Evolutionary conservation across 2,888 invertebrate species (phyloP), one percentile per base, ranked within the genome.

Genomic region (Tortrix viridana): DNA sequence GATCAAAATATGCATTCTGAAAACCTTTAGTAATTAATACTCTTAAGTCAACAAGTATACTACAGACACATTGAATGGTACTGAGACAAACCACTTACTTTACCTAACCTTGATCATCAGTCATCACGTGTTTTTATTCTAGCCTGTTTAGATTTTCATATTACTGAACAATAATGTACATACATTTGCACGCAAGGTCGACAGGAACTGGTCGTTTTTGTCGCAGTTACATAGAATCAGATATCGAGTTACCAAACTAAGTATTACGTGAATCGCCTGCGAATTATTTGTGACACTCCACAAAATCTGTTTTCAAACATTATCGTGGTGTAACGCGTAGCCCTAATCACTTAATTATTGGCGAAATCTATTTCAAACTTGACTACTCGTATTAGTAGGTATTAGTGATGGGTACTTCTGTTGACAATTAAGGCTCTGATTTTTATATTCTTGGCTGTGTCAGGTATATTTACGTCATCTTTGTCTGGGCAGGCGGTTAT

Each of bases 201-300:
- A 57, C 56, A 62, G 62, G 62, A 62, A 62, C 56, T 62, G 14
- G 46, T 16, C 50, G 62, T 62, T 62, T 62, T 62, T 57, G 52
- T 49, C 50, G 50, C 37, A 38, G 56, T 62, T 62, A 50, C 56
- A 14, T 56, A 9, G 26, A 62, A 62, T 62, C 62, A 37, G 62
- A 62, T 62, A 57, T 62, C 38, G 50, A 57, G 46, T 62, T 52
- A 57, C 62, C 56, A 37, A 61, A 61, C 32, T 32, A n/a, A n/a
- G n/a, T n/a, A 44, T 50, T 18, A 32, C 18, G 14, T 37, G 22
- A 32, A 3, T 32, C 32, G 32, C 12, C 32, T 32, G 12, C 2
- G 12, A 32, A 32, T 32, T 12, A 12, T 55, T 26, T 49, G 49
- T 18, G 20, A 19, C 38, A 38, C 53, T 32, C 32, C 48, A 41